Conservation (phyloP, 37 sponge, comb jelly and placozoan genomes). For the Ianthella basta region DNA sequence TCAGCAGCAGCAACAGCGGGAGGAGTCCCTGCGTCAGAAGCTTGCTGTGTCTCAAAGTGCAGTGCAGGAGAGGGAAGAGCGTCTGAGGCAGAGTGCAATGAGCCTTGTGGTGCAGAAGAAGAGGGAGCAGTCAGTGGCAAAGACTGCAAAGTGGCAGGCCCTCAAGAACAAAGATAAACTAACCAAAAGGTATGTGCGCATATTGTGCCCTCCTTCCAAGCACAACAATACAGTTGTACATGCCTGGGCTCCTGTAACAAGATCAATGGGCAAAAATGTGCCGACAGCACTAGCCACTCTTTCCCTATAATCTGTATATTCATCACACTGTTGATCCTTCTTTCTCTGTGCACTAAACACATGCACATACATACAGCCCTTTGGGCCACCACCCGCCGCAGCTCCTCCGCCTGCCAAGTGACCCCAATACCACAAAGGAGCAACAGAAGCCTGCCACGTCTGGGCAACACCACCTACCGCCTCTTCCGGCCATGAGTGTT, state of each 20-base stretch:
- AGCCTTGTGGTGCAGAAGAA: not conserved
- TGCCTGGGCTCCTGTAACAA: not conserved
- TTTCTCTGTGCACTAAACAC: not conserved
- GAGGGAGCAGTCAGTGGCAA: not conserved
- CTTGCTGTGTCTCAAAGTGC: not conserved
- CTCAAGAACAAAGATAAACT: not conserved
- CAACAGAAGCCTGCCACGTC: no score
- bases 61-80: not conserved
- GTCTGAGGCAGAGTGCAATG: not conserved
- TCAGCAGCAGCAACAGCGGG: not conserved
- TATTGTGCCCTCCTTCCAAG: no score
- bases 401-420: no score
- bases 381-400: not conserved
- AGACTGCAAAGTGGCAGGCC: not conserved
- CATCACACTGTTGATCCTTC: not conserved
- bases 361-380: not conserved
- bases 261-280: not conserved
- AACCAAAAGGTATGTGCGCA: not conserved
- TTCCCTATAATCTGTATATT: no score
- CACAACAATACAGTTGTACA: no score
- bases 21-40: slow-evolving; percentile 3
- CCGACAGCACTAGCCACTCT: not conserved
- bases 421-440: no score
- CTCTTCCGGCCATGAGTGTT: not conserved
- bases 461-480: not conserved